These are phyloP conservation scores for Ditula angustiorana DNA, from an alignment of 2,888 invertebrate genomes.

Conservation along the genomic window DNA sequence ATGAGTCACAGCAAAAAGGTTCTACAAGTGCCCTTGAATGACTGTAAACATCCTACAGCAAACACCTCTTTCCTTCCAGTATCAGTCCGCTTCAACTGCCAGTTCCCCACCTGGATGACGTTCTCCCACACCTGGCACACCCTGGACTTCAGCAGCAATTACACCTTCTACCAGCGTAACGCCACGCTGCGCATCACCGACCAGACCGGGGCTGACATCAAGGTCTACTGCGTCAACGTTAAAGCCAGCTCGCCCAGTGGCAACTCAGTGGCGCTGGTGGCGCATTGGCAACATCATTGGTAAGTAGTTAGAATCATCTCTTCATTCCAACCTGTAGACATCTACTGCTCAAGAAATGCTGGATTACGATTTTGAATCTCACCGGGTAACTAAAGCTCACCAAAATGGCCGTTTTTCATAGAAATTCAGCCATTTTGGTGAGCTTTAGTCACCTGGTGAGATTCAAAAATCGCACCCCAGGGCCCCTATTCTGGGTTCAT, in stretches of 20 bases:
- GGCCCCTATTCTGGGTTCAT: no score
- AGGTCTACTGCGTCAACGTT: conserved; percentile 88
- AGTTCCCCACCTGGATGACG: conserved; percentile 95
- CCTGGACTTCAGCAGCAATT: conserved; percentile 93
- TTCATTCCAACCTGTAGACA: no score
- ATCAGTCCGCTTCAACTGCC: conserved; percentile 90
- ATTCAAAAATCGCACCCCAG: no score
- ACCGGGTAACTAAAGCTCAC: no score
- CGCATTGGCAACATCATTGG: conserved; percentile 84
- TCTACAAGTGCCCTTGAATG: no score
- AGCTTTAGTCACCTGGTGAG: no score
- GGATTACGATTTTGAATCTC: no score
- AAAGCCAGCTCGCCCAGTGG: conserved; percentile 83
- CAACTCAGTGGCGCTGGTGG: conserved; percentile 83
- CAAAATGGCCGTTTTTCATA: no score
- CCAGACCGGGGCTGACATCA: conserved; percentile 86
- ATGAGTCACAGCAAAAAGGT: no score
- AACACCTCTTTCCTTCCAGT: conserved; percentile 78
- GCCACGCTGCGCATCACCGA: conserved; percentile 90
- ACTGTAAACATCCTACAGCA: background rate
- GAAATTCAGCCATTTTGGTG: no score
- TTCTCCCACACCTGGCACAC: conserved; percentile 95
- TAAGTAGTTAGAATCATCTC: no score
- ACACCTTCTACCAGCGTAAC: conserved; percentile 93
- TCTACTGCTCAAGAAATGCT: no score